Evolutionary conservation across 2,797 vertebrate species (phyloP).

Genomic region (Lacerta viridis): DNA sequence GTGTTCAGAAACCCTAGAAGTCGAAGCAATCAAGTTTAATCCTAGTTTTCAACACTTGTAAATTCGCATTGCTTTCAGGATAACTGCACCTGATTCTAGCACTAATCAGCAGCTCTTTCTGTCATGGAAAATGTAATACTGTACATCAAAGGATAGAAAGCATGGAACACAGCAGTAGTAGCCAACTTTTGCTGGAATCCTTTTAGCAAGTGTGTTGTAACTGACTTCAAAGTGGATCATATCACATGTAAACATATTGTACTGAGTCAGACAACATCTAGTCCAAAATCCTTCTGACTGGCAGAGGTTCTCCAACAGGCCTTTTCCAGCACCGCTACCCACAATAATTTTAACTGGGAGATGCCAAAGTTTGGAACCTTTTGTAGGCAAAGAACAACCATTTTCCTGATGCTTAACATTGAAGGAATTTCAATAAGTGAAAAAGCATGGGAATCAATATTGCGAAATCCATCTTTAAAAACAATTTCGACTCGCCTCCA

Average conservation of each 20-base stretch:
- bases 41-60: not conserved
- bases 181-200: not conserved
- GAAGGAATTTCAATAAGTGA: not conserved
- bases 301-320: not conserved
- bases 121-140: not conserved
- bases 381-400: not conserved
- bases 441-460: too few species aligned
- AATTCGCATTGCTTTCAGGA: not conserved
- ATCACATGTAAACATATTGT: not conserved
- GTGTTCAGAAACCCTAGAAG: fast-evolving
- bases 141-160: not conserved
- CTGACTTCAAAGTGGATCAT: not conserved
- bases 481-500: too few species aligned
- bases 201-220: not conserved
- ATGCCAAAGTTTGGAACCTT: not conserved
- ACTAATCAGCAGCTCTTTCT: not conserved
- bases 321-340: not conserved
- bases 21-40: slow-evolving; percentile 5
- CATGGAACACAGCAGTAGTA: not conserved
- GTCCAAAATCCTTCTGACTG: not conserved
- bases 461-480: too few species aligned
- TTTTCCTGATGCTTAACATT: not conserved
- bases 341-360: not conserved
- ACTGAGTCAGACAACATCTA: not conserved
- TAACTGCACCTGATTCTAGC: not conserved